Base-by-base conservation (phyloP, 2,113 vertebrate species). In the Balaeniceps rex region DNA sequence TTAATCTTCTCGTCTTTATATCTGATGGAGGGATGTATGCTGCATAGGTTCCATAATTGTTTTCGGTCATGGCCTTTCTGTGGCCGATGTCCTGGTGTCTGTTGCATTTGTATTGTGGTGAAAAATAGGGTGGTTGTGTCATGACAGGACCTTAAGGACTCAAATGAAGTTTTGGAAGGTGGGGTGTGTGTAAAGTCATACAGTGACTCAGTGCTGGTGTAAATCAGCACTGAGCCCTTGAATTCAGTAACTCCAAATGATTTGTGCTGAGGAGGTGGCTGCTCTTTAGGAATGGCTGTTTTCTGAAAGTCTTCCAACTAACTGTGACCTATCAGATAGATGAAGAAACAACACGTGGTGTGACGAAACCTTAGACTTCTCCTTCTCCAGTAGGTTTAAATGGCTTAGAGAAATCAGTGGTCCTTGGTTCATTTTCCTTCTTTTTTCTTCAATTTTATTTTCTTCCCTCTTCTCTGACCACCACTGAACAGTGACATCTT, bases 391-490 rank as follows among this genome's bases (percentile, higher is more conserved):
- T 70, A 87, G 84, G 94, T 97, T 29, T 94, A 95, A 96, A 95
- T 95, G 84, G 92, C 36, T 95, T 95, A 91, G 93, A 91, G 89
- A 97, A 96, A 90, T 95, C 65, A 90, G 95, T 96, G 96, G 88
- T 95, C 88, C 89, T 95, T 95, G 91, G 65, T 91, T 94, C 84
- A 94, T 94, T 94, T 96, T 97, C 78, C 78, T 87, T 96, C 87
- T 95, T 79, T 95, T 95, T 93, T 93, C 75, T 94, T 96, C 68
- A 51, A 1, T 92, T 95, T 97, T 93, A 82, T 95, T 96, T 94
- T 96, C 78, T 88, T 94, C 89, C 57, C 40, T 94, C 40, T 94
- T 89, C 75, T 94, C 61, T 95, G 81, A 83, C 87, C 60, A 65
- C 86, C 66, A 68, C 6, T 86, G 64, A 94, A 60, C 91, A 91